Base-by-base conservation (phyloP, 2,888 invertebrate genomes). In the Chrysopilus asiliformis region DNA sequence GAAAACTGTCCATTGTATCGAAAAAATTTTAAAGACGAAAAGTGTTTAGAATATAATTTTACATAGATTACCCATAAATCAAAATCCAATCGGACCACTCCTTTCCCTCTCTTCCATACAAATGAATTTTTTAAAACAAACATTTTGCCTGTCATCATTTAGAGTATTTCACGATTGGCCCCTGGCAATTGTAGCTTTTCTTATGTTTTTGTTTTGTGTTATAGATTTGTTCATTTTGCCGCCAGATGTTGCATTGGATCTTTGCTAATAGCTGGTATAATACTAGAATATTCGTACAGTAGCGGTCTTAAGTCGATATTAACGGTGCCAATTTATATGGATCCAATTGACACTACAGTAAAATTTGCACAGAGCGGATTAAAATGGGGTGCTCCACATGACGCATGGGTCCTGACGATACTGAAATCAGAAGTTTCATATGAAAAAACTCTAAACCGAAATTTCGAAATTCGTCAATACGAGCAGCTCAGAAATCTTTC, bases 281-380 rank as follows among this genome's bases (percentile, higher is more conserved):
- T 59, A 0, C 37, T 60, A 45, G 59, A 60, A 43, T 57, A 59
- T 37, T 56, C 53, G 7, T 61, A 60, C 42, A 58, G 59, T 38
- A 59, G 61, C 1, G 56, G 57, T 32, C 36, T 61, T 1, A 60
- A 60, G 44, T 59, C 60, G 0, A 32, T 60, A 34, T 43, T 60
- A 3, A 58, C 61, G 0, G 48, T 57, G 15, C 60, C 60, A 2
- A 39, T 55, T 2, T 57, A 52, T 32, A 50, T 45, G 0, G 50
- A 53, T 4, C 56, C 57, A 1, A 51, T 59, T 16, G 57, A 60
- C 32, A 56, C 52, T 1, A 49, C 54, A 4, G 43, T 45, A 1
- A 58, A 60, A 41, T 60, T 58, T 49, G 50, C 59, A 0, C 28
- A 46, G 2, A 46, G 48, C 2, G 37, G 44, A 10, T 58, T 58